Evolutionary conservation across 2,888 invertebrate genomes (phyloP).

Genomic region (Tetanocera ferruginea): DNA sequence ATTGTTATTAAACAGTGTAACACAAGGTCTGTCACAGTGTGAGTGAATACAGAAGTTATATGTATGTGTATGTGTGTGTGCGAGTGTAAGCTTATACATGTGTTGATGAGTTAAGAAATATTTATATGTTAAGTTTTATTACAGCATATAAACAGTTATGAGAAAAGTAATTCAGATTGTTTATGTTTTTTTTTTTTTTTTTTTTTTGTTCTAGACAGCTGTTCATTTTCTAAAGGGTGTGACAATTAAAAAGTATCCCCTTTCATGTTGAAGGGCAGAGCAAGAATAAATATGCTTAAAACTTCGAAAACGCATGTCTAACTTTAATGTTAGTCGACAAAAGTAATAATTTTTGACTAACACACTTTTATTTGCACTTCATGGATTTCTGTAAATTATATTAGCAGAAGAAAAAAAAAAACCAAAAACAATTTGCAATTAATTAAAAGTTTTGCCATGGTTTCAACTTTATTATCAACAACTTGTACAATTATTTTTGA

Average conservation of each 20-base stretch:
- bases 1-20: constrained; percentile 25
- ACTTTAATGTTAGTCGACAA: no score
- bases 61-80: background rate
- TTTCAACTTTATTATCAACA: no score
- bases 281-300: background rate
- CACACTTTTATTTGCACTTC: no score
- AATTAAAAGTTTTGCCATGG: no score
- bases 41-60: background rate
- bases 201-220: background rate
- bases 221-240: background rate
- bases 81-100: background rate
- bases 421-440: no score
- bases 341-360: no score
- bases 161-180: background rate
- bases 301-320: background rate
- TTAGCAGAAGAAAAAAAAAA: no score
- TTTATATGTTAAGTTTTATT: constrained; percentile 7
- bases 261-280: background rate
- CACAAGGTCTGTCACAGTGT: background rate
- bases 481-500: no score
- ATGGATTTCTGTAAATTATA: no score
- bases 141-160: background rate
- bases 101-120: constrained; percentile 26
- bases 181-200: no score
- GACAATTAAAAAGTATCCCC: background rate